Base-by-base conservation (phyloP, 2,888 invertebrate genomes). In the Patella ulyssiponensis region DNA sequence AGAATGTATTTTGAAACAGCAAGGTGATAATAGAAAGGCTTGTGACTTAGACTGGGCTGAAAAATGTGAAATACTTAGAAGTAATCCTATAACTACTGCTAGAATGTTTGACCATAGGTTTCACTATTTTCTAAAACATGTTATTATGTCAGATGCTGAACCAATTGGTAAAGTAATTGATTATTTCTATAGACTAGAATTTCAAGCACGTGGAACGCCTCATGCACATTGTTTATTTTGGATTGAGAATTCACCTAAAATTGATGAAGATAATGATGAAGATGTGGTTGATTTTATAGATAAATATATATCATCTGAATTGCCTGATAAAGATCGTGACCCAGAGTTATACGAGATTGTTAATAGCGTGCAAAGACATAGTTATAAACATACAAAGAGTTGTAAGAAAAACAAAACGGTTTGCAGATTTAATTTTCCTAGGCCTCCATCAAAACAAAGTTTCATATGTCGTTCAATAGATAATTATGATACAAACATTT, bases 371-470 rank as follows among this genome's bases (percentile, higher is more conserved):
- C 82, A 82, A 75, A 71, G 69, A 54, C 82, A 82, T 71, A 81
- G 80, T 51, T 73, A 81, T 58, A 79, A 72, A 20, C 82, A 53
- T 44, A 81, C 44, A 78, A 81, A 81, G 73, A 79, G 56, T 14
- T 79, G 80, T 51, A 78, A 73, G 56, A 79, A 80, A 54, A 79
- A 75, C 1, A 79, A 81, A 64, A 52, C 52, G 4, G 72, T 80
- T 0, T 84, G 83, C 71, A 56, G 83, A 58, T 84, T 84, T 56
- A 77, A 77, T 71, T 84, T 82, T 76, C 83, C 82, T 12, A 15
- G 78, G 11, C 79, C 77, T 2, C 82, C 83, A 23, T 56, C 72
- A 12, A n/a, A 69, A 17, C 9, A 52, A 27, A 78, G 75, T 52
- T 71, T 75, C 54, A 71, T 78, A 56, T 23, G 23, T 51, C 20